A percentile compares a stretch with the other conserved stretches of the same genome.
Evolutionary conservation across 2,113 vertebrate species (phyloP).

Genomic region (Beaufortia kweichowensis): DNA sequence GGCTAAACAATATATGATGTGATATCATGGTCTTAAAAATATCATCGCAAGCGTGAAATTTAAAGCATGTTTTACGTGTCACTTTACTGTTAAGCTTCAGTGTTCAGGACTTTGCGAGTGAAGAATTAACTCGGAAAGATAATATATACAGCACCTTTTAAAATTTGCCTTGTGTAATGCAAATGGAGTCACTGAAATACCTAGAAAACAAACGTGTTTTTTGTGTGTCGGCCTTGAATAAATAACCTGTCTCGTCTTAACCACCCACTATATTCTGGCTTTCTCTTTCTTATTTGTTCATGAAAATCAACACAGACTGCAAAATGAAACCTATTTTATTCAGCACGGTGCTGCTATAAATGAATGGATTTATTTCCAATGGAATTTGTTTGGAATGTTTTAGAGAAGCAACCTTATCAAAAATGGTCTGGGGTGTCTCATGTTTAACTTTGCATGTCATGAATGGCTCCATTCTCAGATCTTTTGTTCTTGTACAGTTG

Average conservation of each 20-base stretch:
- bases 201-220: neutral
- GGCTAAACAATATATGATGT: conserved; percentile 35
- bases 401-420: conserved; percentile 2
- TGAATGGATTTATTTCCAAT: neutral
- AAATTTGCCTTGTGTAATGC: conserved; percentile 12
- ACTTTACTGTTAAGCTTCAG: neutral
- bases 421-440: neutral
- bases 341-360: neutral
- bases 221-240: conserved; percentile 9
- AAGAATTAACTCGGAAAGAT: neutral
- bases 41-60: conserved; percentile 33
- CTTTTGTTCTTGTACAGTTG: no score
- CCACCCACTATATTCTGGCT: conserved; percentile 3
- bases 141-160: conserved; percentile 4
- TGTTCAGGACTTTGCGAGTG: neutral
- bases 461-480: no score
- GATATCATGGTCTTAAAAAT: conserved; percentile 25
- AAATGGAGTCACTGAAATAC: neutral
- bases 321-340: conserved; percentile 4
- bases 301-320: neutral
- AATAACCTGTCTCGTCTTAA: conserved; percentile 10
- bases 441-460: neutral
- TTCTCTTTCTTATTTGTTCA: conserved; percentile 7
- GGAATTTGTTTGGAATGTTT: neutral
- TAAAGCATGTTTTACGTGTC: conserved; percentile 7